phyloP scores from a whole-genome alignment of 2,113 vertebrate genomes.

The Pterophyllum scalare region DNA sequence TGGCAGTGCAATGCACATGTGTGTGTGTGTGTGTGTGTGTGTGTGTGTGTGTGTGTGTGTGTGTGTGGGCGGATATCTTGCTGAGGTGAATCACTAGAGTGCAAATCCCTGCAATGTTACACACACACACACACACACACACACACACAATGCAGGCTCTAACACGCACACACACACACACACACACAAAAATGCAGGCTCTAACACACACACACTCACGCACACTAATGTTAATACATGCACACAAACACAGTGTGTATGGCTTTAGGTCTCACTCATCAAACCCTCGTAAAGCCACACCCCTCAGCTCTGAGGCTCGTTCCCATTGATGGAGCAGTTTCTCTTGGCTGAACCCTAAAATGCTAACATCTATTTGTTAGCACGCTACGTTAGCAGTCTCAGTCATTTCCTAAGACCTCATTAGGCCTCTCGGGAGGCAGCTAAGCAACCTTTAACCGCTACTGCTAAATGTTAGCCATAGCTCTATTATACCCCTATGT shows the following conservation, averaged over 20 bases:
- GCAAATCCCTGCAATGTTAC: slow-evolving; percentile 71
- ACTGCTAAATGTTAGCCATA: neutral
- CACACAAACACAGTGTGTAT: slow-evolving; percentile 67
- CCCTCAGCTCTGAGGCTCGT: slow-evolving; percentile 29
- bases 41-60: slow-evolving; percentile 17
- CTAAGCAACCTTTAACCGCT: neutral
- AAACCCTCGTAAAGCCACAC: slow-evolving; percentile 50
- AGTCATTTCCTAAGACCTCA: neutral
- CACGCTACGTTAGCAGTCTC: neutral
- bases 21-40: slow-evolving; percentile 17
- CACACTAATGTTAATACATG: slow-evolving; percentile 24
- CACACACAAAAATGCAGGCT: slow-evolving; percentile 3
- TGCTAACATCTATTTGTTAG: neutral
- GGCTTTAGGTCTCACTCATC: slow-evolving; percentile 64
- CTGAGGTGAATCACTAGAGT: slow-evolving; percentile 64
- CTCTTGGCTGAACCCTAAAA: neutral
- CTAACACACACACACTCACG: slow-evolving; percentile 29
- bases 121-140: slow-evolving; percentile 42
- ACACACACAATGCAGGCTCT: slow-evolving; percentile 26
- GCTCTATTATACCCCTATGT: neutral
- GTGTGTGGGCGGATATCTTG: slow-evolving; percentile 33
- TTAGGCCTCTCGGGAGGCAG: neutral
- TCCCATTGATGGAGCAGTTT: slow-evolving; percentile 34
- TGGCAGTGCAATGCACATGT: slow-evolving; percentile 87
- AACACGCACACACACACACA: slow-evolving; percentile 39